Conservation (phyloP, 2,113 vertebrate species). For the Pachyramphus minor region DNA sequence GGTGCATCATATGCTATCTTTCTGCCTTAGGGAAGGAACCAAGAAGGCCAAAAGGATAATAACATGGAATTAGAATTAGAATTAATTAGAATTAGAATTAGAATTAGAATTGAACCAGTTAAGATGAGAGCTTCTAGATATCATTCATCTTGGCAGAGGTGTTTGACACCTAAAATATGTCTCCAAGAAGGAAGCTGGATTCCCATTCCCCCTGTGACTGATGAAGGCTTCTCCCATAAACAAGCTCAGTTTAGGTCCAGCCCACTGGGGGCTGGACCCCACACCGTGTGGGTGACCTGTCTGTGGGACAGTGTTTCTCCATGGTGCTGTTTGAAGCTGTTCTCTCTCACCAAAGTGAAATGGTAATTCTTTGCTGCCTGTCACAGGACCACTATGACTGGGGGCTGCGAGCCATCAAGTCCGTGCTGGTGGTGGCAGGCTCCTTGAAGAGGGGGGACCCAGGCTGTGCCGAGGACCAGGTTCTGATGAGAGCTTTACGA, state of each 20-base stretch:
- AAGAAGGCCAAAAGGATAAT: neutral
- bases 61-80: neutral
- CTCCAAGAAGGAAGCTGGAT: neutral
- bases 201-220: neutral
- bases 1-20: neutral
- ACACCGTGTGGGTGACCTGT: neutral
- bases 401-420: constrained; percentile 78
- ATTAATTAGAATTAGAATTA: neutral
- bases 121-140: neutral
- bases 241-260: neutral
- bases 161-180: neutral
- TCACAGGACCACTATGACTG: constrained; percentile 77
- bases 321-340: neutral
- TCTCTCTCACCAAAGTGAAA: neutral
- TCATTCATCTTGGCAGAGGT: neutral
- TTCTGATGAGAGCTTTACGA: constrained; percentile 76
- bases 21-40: neutral
- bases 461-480: constrained; percentile 68
- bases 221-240: neutral
- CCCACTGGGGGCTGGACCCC: no score
- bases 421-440: constrained; percentile 76
- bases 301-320: neutral
- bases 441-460: constrained; percentile 77
- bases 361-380: neutral
- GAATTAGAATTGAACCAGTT: neutral